A percentile compares a stretch with the other conserved stretches of the same genome.
Evolutionary conservation across 1,140 invertebrate species (phyloP).

Genomic region (Trichonephila inaurata): DNA sequence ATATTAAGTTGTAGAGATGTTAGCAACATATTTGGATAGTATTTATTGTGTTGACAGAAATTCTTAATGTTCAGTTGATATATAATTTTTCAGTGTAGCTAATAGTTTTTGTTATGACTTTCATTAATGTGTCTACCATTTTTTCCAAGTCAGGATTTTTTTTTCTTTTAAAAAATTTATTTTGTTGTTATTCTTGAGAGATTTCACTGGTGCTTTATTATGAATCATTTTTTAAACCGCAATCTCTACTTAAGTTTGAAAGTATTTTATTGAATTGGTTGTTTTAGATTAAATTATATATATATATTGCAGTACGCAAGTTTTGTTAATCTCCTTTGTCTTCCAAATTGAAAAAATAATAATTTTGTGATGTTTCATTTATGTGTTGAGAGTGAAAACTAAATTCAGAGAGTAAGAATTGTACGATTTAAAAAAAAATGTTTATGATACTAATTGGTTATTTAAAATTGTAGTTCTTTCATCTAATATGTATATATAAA

Average conservation of each 20-base stretch:
- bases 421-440: not conserved
- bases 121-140: too few relatives aligned
- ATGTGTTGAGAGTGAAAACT: not conserved
- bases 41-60: conserved; percentile 74
- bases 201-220: conserved; percentile 55
- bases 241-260: conserved; percentile 56
- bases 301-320: not conserved
- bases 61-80: conserved; percentile 27
- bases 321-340: conserved; percentile 32
- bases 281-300: conserved; percentile 36
- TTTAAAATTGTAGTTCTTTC: conserved; percentile 6
- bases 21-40: conserved; percentile 73
- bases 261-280: not conserved
- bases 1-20: conserved; percentile 70
- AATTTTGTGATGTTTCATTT: not conserved
- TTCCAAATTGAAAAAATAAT: conserved; percentile 1
- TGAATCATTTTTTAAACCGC: conserved; percentile 44
- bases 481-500: conserved; percentile 39
- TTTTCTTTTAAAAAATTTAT: not conserved
- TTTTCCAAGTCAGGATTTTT: conserved; percentile 13
- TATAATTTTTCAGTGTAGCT: conserved; percentile 45
- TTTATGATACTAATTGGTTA: conserved; percentile 21
- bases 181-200: conserved; percentile 37
- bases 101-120: too few relatives aligned
- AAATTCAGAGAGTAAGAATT: too few relatives aligned